These are phyloP conservation scores for Desoria tigrina DNA, from an alignment of 2,888 invertebrate species.

Conservation along the genomic window DNA sequence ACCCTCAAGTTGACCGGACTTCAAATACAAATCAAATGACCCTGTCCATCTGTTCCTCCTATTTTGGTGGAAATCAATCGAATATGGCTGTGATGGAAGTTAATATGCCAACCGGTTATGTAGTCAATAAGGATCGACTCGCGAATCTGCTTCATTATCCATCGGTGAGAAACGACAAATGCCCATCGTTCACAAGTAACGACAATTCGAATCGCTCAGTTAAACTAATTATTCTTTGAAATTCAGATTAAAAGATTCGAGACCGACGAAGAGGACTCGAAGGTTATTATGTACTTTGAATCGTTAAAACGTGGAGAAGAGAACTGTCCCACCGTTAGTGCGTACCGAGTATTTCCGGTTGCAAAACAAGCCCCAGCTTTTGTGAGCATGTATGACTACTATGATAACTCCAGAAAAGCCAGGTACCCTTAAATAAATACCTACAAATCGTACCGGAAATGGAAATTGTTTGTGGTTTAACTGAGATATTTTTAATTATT, in stretches of 20 bases:
- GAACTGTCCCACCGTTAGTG: conserved; percentile 80
- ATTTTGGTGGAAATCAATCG: conserved; percentile 63
- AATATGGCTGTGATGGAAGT: conserved; percentile 92
- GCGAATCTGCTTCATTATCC: conserved; percentile 50
- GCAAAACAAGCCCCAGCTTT: conserved; percentile 83
- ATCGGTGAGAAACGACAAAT: conserved; percentile 36
- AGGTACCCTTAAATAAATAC: conserved; percentile 34
- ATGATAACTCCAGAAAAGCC: conserved; percentile 66
- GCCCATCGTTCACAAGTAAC: too few species aligned
- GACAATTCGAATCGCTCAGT: too few species aligned
- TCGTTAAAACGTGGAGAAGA: conserved; percentile 60
- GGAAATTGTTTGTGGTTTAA: neutral
- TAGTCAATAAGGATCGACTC: conserved; percentile 67
- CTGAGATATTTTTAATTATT: neutral
- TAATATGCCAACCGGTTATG: conserved; percentile 85
- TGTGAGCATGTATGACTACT: conserved; percentile 84
- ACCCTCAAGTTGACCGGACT: conserved; percentile 80
- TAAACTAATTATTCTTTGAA: too few species aligned
- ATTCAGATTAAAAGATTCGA: conserved; percentile 50
- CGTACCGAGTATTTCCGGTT: conserved; percentile 78
- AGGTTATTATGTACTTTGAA: conserved; percentile 71
- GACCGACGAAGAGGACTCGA: conserved; percentile 47
- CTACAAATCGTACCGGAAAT: neutral
- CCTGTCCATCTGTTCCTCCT: conserved; percentile 71
- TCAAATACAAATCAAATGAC: conserved; percentile 75